These are phyloP conservation scores for Cromileptes altivelis DNA, from an alignment of 2,113 vertebrate species.

Conservation along the genomic window DNA sequence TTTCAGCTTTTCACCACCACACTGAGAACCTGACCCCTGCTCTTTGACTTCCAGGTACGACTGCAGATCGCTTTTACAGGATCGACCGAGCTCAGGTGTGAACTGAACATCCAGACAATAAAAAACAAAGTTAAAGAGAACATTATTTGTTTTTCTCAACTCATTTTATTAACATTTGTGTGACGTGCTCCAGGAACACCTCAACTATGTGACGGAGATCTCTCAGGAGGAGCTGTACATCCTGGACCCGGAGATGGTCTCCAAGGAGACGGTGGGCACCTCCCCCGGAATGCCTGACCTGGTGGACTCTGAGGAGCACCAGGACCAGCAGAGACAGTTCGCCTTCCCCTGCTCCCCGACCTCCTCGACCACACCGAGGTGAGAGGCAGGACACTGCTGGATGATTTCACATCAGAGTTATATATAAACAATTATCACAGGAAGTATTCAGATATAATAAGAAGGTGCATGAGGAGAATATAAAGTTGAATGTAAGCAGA, in stretches of 20 bases:
- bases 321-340: constrained; percentile 81
- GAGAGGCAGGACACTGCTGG: constrained; percentile 10
- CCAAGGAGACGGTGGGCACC: constrained; percentile 89
- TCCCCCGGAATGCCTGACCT: constrained; percentile 91
- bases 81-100: constrained; percentile 96
- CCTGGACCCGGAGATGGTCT: constrained; percentile 93
- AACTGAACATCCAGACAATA: too few relatives aligned
- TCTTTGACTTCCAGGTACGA: constrained; percentile 86
- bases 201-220: constrained; percentile 97
- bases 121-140: not conserved
- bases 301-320: constrained; percentile 83
- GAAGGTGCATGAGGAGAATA: too few relatives aligned
- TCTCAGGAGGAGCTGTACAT: constrained; percentile 95
- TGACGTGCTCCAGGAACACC: constrained; percentile 88
- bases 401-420: too few relatives aligned
- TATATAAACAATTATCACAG: too few relatives aligned
- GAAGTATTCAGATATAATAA: too few relatives aligned
- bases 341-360: constrained; percentile 85
- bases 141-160: too few relatives aligned
- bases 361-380: constrained; percentile 78
- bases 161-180: too few relatives aligned
- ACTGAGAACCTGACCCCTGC: too few relatives aligned
- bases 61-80: constrained; percentile 96
- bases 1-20: too few relatives aligned
- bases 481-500: not conserved